Conservation (phyloP, 2,888 invertebrate genomes). For the Drosophila austrosaltans region DNA sequence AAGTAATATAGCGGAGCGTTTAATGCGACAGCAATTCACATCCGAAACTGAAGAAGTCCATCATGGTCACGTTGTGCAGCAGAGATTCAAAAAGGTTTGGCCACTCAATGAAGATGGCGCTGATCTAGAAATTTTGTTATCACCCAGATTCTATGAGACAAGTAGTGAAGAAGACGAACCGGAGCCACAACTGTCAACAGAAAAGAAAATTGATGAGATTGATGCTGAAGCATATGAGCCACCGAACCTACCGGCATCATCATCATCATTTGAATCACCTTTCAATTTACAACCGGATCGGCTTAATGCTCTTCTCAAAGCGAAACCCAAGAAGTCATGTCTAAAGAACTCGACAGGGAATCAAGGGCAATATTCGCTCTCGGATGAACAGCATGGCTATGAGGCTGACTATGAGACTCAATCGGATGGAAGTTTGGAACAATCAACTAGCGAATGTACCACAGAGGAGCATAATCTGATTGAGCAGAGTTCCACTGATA, state of each 20-base stretch:
- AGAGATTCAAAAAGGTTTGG: constrained; percentile 1
- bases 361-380: too few species aligned
- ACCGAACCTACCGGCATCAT: neutral
- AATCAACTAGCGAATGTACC: neutral
- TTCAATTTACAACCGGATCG: constrained; percentile 14
- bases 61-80: neutral
- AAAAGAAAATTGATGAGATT: neutral
- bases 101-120: neutral
- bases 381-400: neutral
- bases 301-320: neutral
- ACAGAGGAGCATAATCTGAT: neutral
- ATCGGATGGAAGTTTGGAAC: neutral
- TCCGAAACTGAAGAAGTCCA: neutral
- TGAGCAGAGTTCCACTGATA: constrained; percentile 2
- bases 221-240: neutral
- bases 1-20: neutral
- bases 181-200: too few species aligned
- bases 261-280: neutral
- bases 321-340: constrained; percentile 11
- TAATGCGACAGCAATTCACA: neutral
- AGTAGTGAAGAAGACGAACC: neutral
- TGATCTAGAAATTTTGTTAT: neutral
- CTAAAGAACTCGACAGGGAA: neutral
- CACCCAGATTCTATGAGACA: neutral
- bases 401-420: constrained; percentile 9